A percentile compares a stretch with the other conserved stretches of the same genome.
Evolutionary conservation across 2,113 vertebrate species (phyloP).

Genomic region (Pangasianodon hypophthalmus): DNA sequence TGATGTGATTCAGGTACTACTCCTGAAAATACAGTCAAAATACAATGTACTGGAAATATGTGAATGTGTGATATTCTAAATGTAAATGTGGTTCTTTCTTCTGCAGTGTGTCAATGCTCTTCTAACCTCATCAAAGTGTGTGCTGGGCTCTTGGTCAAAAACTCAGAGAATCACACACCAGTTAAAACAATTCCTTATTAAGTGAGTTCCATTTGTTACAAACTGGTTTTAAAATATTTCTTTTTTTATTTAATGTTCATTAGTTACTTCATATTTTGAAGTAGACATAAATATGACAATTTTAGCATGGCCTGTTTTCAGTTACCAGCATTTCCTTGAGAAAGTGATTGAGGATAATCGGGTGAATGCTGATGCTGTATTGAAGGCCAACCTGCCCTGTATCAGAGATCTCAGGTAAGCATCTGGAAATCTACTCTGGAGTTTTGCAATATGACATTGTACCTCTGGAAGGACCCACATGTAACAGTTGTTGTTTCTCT

Average conservation of each 20-base stretch:
- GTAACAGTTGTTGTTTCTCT: conserved; percentile 29
- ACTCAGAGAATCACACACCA: conserved; percentile 63
- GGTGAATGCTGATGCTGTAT: conserved; percentile 65
- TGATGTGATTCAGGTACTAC: conserved; percentile 85
- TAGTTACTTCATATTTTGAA: not conserved
- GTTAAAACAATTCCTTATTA: conserved; percentile 70
- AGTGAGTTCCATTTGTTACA: conserved; percentile 64
- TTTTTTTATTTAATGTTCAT: not conserved
- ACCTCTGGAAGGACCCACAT: not conserved
- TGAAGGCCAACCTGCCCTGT: conserved; percentile 82
- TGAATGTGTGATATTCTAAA: conserved; percentile 7
- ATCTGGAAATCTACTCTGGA: not conserved
- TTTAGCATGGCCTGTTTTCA: conserved; percentile 55
- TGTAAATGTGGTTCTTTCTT: not conserved
- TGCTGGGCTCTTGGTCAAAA: conserved; percentile 52
- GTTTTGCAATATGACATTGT: not conserved
- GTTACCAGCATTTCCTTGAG: conserved; percentile 77
- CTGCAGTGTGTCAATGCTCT: conserved; percentile 71
- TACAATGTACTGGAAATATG: not conserved
- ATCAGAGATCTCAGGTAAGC: conserved; percentile 80
- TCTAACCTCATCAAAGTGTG: conserved; percentile 63
- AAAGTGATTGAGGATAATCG: conserved; percentile 75
- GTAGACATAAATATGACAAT: not conserved
- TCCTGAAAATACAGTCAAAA: not conserved
- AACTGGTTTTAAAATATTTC: not conserved